Percentiles rank a stretch among this genome's conserved stretches.
Evolutionary conservation across 2,113 vertebrate genomes (phyloP).

Genomic region (Hylia prasina): DNA sequence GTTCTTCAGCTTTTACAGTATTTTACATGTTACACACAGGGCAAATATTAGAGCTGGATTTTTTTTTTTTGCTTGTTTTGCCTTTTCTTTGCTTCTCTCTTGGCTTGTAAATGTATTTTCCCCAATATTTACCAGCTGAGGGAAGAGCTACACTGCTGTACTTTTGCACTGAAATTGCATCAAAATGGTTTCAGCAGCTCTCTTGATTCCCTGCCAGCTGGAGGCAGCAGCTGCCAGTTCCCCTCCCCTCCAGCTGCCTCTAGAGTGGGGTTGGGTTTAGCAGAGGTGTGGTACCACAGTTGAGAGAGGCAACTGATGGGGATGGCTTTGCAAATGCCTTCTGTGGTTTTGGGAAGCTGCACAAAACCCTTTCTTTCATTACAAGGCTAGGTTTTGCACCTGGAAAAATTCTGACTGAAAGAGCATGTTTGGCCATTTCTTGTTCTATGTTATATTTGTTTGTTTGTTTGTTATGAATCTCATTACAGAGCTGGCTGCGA

Average conservation of each 20-base stretch:
- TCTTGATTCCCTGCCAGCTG: neutral
- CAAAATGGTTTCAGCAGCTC: neutral
- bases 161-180: neutral
- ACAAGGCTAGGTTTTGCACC: neutral
- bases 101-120: neutral
- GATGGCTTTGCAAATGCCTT: neutral
- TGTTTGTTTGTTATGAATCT: neutral
- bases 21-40: neutral
- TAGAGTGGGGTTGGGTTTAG: neutral
- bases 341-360: neutral
- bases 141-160: neutral
- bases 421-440: neutral
- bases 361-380: neutral
- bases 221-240: neutral
- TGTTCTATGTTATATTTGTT: neutral
- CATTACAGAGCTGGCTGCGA: neutral
- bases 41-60: neutral
- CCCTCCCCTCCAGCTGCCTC: slow-evolving; percentile 25
- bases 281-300: neutral
- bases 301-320: neutral
- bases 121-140: neutral
- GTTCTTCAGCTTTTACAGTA: neutral
- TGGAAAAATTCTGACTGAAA: neutral
- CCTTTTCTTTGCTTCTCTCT: neutral
- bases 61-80: neutral